These are phyloP conservation scores for Tiliqua scincoides DNA, from an alignment of 2,113 vertebrate species.

Conservation along the genomic window DNA sequence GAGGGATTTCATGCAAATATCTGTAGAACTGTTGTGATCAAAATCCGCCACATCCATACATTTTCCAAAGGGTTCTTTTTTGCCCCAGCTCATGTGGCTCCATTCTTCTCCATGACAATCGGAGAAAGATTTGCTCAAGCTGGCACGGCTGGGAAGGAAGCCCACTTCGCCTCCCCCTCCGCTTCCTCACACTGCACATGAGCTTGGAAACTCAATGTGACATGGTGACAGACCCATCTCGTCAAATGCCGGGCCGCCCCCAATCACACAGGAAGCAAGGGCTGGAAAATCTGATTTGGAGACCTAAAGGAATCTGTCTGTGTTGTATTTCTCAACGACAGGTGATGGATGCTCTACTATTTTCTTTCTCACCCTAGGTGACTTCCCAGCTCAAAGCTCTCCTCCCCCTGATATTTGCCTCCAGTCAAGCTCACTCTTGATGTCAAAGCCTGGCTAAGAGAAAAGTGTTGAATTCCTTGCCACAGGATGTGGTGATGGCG, in stretches of 20 bases:
- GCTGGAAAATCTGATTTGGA: not conserved
- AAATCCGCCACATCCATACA: not conserved
- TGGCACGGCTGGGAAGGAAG: accelerated
- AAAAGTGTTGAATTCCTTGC: too few species aligned
- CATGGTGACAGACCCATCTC: not conserved
- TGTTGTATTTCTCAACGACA: too few species aligned
- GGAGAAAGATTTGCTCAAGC: not conserved
- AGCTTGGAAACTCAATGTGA: not conserved
- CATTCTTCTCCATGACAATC: not conserved
- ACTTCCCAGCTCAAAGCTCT: too few species aligned
- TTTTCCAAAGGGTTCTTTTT: not conserved
- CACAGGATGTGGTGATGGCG: too few species aligned
- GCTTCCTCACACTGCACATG: not conserved
- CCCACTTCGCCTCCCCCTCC: accelerated
- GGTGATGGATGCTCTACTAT: too few species aligned
- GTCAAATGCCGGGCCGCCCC: not conserved
- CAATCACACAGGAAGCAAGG: not conserved
- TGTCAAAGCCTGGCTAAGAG: too few species aligned
- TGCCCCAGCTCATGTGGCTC: accelerated
- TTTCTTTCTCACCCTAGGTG: too few species aligned
- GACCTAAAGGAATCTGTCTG: too few species aligned
- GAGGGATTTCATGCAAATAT: not conserved
- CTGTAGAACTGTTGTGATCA: not conserved
- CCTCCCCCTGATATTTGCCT: too few species aligned
- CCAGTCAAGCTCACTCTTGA: too few species aligned